Conservation (phyloP, 2,113 vertebrate species). For the Crocuta crocuta region DNA sequence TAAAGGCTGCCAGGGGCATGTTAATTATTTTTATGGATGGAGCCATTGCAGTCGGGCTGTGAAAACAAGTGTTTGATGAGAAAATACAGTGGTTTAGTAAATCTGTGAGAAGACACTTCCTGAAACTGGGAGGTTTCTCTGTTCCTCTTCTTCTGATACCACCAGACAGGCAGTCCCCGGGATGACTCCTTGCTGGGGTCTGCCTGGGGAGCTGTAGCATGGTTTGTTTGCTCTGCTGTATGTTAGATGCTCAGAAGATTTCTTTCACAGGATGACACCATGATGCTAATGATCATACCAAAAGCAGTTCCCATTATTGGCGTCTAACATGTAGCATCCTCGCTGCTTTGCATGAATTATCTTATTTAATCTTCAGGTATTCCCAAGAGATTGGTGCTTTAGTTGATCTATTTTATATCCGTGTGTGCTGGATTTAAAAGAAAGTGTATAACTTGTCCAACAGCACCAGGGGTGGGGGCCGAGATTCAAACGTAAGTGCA, state of each 20-base stretch:
- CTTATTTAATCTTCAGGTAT: not conserved
- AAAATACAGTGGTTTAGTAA: not conserved
- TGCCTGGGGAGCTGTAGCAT: not conserved
- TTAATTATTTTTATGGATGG: conserved; percentile 56
- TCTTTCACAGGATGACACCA: not conserved
- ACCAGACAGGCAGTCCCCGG: not conserved
- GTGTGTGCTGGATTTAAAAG: not conserved
- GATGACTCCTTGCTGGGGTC: not conserved
- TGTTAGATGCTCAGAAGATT: not conserved
- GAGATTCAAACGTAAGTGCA: not conserved
- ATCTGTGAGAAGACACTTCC: not conserved
- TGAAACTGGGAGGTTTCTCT: not conserved
- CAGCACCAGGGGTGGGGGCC: not conserved
- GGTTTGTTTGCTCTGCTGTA: not conserved
- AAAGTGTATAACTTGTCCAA: not conserved
- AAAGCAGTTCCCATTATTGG: not conserved
- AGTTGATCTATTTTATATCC: not conserved
- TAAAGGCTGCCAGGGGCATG: conserved; percentile 45
- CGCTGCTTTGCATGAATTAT: not conserved
- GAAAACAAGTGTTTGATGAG: conserved; percentile 34
- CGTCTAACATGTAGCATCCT: not conserved
- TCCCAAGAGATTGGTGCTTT: not conserved
- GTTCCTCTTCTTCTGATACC: not conserved
- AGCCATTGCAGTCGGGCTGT: not conserved
- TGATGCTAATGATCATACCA: not conserved